phyloP scores from a whole-genome alignment of 2,888 invertebrate genomes.

The Eupeodes latifasciatus region DNA sequence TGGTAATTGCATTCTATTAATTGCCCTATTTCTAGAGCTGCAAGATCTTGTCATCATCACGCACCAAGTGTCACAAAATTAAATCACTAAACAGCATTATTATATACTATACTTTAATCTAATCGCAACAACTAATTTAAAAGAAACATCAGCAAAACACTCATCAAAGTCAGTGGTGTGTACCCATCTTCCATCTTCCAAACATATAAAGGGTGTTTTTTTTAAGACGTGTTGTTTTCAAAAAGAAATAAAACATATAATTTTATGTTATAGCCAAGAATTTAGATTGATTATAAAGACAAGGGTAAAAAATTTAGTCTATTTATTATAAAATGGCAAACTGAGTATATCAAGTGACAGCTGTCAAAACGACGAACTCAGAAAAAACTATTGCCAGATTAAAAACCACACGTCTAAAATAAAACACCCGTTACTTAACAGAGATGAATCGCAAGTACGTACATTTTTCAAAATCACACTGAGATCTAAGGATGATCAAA shows the following conservation, averaged over 20 bases:
- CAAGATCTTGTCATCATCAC: background rate
- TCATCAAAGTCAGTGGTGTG: background rate
- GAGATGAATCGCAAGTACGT: background rate
- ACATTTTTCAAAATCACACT: constrained; percentile 3
- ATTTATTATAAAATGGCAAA: too few species aligned
- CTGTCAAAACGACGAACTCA: too few species aligned
- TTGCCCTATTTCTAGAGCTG: background rate
- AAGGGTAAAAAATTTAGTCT: too few species aligned
- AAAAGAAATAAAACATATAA: too few species aligned
- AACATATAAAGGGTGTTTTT: too few species aligned
- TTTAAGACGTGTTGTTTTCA: too few species aligned
- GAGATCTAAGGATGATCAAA: background rate
- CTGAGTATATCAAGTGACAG: too few species aligned
- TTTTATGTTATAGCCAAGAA: too few species aligned
- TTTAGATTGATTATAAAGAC: too few species aligned
- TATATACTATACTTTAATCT: background rate
- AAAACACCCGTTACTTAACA: background rate
- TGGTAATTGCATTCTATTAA: background rate
- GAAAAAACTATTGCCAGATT: too few species aligned
- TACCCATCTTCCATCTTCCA: too few species aligned
- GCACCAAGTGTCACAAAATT: constrained; percentile 9
- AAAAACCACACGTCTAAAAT: too few species aligned
- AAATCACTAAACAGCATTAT: background rate
- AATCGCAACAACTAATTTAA: constrained; percentile 14
- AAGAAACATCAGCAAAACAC: background rate